Conservation (phyloP, 2,888 invertebrate genomes). For the Eupelmus urozonus region DNA sequence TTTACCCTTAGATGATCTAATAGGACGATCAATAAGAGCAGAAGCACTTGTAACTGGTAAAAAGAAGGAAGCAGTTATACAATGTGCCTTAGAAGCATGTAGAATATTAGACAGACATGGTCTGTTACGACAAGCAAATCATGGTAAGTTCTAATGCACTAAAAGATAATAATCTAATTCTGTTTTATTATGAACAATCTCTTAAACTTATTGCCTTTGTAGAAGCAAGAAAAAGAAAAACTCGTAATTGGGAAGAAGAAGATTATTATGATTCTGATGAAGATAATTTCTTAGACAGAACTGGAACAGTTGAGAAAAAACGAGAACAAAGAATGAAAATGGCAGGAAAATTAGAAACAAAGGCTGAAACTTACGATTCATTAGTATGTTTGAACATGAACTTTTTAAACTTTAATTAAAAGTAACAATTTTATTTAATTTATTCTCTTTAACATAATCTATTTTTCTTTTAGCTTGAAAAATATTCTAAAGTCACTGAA, state of each 20-base stretch:
- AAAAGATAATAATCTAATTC: constrained; percentile 23
- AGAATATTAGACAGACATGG: constrained; percentile 92
- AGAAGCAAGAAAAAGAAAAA: constrained; percentile 90
- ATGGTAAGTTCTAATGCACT: constrained; percentile 82
- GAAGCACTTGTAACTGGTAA: constrained; percentile 93
- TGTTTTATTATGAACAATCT: constrained; percentile 21
- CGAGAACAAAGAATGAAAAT: constrained; percentile 87
- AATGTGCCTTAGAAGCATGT: constrained; percentile 97
- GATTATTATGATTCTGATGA: constrained; percentile 97
- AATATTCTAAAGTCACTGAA: constrained; percentile 78
- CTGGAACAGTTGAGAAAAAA: constrained; percentile 94
- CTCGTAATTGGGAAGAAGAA: constrained; percentile 89
- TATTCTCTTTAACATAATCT: constrained; percentile 51
- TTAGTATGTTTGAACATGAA: constrained; percentile 78
- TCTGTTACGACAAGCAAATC: constrained; percentile 89
- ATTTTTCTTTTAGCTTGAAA: constrained; percentile 79
- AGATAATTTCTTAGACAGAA: constrained; percentile 96
- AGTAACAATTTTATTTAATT: constrained; percentile 33
- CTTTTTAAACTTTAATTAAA: constrained; percentile 28
- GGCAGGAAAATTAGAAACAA: constrained; percentile 80
- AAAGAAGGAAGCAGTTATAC: constrained; percentile 95
- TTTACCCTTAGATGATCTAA: constrained; percentile 88
- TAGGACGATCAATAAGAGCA: constrained; percentile 87
- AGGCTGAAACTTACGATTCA: constrained; percentile 83
- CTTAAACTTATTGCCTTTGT: constrained; percentile 48